Conservation (phyloP, 2,888 invertebrate species). For the Prosapia bicincta region DNA sequence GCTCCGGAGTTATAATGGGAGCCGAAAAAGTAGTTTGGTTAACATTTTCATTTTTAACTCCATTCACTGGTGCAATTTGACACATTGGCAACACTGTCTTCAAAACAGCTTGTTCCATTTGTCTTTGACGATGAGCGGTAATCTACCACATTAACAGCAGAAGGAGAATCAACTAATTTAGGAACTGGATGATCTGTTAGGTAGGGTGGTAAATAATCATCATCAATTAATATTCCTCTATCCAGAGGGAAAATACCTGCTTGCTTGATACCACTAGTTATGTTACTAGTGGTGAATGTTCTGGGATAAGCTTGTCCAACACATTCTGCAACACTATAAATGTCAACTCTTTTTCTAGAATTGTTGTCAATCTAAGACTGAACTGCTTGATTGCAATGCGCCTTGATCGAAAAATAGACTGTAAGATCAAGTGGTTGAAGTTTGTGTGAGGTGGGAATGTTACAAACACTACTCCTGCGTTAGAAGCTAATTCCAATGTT, state of each 20-base stretch:
- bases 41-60: not conserved
- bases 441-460: conserved; percentile 45
- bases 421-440: conserved; percentile 44
- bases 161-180: not conserved
- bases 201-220: conserved; percentile 7
- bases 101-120: not conserved
- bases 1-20: too few relatives aligned
- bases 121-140: not conserved
- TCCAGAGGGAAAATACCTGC: conserved; percentile 20
- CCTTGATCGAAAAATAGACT: conserved; percentile 38
- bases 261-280: conserved; percentile 24
- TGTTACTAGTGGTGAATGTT: too few relatives aligned
- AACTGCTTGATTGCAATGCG: conserved; percentile 23
- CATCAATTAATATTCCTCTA: conserved; percentile 9
- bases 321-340: too few relatives aligned
- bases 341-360: conserved; percentile 18
- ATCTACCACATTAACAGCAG: too few relatives aligned
- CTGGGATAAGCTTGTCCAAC: too few relatives aligned
- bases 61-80: not conserved
- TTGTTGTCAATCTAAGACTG: conserved; percentile 18
- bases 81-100: not conserved
- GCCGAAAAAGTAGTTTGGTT: not conserved
- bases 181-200: conserved; percentile 7
- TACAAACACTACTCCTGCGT: conserved; percentile 45
- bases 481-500: too few relatives aligned